phyloP scores from a whole-genome alignment of 2,797 vertebrate genomes.

The Lophius americanus region DNA sequence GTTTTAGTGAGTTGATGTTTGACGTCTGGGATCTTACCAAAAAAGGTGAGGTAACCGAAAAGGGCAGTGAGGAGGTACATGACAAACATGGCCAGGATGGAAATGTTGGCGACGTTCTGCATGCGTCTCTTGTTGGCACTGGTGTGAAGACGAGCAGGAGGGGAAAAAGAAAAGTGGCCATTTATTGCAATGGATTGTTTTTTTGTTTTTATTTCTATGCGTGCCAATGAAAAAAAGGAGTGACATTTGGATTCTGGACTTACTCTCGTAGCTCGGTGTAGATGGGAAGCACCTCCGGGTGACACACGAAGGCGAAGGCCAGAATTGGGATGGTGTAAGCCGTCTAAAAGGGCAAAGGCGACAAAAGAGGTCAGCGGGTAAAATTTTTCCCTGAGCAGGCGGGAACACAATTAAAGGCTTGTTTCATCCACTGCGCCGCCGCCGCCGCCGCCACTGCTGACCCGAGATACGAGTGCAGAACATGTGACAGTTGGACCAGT shows the following conservation, averaged over 20 bases:
- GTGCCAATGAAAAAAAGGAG: neutral
- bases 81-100: conserved; percentile 94
- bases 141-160: neutral
- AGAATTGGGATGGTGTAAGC: conserved; percentile 95
- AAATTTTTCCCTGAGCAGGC: neutral
- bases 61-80: conserved; percentile 97
- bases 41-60: conserved; percentile 98
- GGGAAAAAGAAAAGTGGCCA: neutral
- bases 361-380: conserved; percentile 19
- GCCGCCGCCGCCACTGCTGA: neutral
- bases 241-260: conserved; percentile 30
- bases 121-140: conserved; percentile 89
- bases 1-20: conserved; percentile 5
- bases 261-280: conserved; percentile 92
- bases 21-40: conserved; percentile 80
- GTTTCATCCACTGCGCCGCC: neutral
- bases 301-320: conserved; percentile 96
- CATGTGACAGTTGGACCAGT: no score
- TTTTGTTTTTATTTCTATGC: neutral
- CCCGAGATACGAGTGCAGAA: no score
- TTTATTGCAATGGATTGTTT: neutral
- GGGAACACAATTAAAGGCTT: neutral
- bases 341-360: conserved; percentile 82
- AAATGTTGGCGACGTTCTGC: conserved; percentile 93
- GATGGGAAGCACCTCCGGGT: conserved; percentile 95